These are phyloP conservation scores for Onychomys arenicola DNA, from an alignment of 2,797 vertebrate genomes.

Conservation along the genomic window DNA sequence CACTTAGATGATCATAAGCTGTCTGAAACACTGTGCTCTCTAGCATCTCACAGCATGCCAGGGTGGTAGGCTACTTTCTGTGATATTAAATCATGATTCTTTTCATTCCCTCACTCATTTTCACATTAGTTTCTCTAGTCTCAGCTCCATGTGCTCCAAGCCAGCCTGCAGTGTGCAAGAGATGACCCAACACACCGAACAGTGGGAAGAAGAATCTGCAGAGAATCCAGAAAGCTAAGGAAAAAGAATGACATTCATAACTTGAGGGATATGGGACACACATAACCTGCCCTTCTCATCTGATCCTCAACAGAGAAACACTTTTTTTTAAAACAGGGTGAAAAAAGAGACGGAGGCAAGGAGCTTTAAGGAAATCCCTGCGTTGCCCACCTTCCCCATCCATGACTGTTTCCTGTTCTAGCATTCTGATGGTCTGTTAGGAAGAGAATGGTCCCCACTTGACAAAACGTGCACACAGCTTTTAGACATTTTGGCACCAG, in stretches of 20 bases:
- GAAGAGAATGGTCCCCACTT: not conserved
- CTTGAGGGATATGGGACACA: not conserved
- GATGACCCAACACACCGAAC: not conserved
- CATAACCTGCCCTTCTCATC: not conserved
- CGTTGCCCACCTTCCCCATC: not conserved
- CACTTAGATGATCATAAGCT: conserved; percentile 14
- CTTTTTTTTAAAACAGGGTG: not conserved
- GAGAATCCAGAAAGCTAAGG: not conserved
- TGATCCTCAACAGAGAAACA: not conserved
- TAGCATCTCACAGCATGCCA: not conserved
- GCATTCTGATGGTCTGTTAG: not conserved
- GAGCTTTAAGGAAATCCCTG: not conserved
- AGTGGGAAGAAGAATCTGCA: not conserved
- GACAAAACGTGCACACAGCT: conserved; percentile 27
- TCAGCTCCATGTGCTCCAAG: not conserved
- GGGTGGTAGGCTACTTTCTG: not conserved
- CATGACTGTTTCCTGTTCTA: not conserved
- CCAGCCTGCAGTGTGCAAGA: not conserved
- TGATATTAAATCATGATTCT: not conserved
- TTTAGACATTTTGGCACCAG: conserved; percentile 64
- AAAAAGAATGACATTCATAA: not conserved
- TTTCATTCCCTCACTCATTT: not conserved
- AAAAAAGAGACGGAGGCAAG: not conserved
- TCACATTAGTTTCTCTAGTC: not conserved
- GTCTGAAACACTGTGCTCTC: conserved; percentile 11